Base-by-base conservation (phyloP, 2,113 vertebrate genomes). In the Ursus arctos region DNA sequence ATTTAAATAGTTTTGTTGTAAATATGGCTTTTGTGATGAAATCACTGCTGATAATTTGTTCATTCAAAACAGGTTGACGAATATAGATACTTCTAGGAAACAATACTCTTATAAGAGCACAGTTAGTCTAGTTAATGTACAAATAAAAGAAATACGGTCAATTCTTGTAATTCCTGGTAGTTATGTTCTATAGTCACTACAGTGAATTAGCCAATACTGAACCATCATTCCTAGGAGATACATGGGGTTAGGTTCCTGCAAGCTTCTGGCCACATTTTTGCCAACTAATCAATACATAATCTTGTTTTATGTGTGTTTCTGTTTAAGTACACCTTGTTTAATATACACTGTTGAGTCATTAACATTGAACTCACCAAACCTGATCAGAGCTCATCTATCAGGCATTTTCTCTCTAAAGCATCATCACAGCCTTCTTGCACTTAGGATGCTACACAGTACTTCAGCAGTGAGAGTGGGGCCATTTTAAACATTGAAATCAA, bases 1-100 rank as follows among this genome's bases (percentile, higher is more conserved):
- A 90, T 69, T 86, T 88, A 67, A 97, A 24, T 36, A 86, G 55
- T 80, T 93, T 94, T 47, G 57, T 13, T 76, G 0, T 77, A 95
- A 90, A 65, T 63, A 71, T 21, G 26, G 26, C 61, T 89, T 94
- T 61, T 74, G 65, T 81, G 43, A 86, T 83, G 7, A 94, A 93
- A 87, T 21, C 36, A 87, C 6, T 47, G 22, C 22, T 94, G 40
- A 76, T 76, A 91, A 71, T 80, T 91, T 89, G 31, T 40, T 80
- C 24, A 89, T 31, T 85, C 51, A 89, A 88, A 85, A 86, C 3
- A 74, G 49, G 24, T 9, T 49, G 53, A 72, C n/a, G 53, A 72
- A 94, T 88, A 83, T 6, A 83, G 14, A 49, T 67, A 81, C 4
- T 80, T 74, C 51, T 85, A 79, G 31, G 55, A 80, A 95, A 95